Evolutionary conservation across 2,113 vertebrate genomes (phyloP).

Genomic region (Myiozetetes cayanensis): DNA sequence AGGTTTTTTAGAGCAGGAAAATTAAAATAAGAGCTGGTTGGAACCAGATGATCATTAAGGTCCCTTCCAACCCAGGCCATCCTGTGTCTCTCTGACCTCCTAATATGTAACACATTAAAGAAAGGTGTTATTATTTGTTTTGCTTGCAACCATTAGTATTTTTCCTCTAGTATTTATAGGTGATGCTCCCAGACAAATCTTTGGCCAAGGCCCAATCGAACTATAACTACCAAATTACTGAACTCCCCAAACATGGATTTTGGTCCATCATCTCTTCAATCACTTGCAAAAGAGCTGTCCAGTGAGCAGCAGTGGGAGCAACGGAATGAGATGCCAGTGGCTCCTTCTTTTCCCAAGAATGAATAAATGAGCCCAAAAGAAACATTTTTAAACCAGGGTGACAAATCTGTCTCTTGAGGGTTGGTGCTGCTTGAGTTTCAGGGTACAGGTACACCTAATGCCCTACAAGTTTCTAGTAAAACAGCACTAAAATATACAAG

Average conservation of each 20-base stretch:
- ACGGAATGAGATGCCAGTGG: background rate
- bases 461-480: background rate
- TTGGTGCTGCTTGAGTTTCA: background rate
- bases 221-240: background rate
- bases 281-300: background rate
- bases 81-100: background rate
- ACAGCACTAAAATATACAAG: background rate
- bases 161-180: background rate
- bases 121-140: background rate
- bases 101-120: background rate
- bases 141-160: background rate
- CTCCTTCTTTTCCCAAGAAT: background rate
- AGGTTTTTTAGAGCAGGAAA: background rate
- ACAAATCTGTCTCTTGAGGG: conserved; percentile 18
- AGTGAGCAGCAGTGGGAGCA: background rate
- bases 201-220: background rate
- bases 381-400: too few relatives aligned
- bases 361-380: too few relatives aligned
- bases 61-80: background rate
- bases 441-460: background rate
- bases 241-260: background rate
- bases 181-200: background rate
- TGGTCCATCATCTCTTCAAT: background rate
- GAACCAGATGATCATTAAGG: background rate
- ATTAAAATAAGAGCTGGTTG: background rate